Evolutionary conservation across 2,797 vertebrate species (phyloP), one percentile per base, ranked within the genome.

Genomic region (Sylvia borin): DNA sequence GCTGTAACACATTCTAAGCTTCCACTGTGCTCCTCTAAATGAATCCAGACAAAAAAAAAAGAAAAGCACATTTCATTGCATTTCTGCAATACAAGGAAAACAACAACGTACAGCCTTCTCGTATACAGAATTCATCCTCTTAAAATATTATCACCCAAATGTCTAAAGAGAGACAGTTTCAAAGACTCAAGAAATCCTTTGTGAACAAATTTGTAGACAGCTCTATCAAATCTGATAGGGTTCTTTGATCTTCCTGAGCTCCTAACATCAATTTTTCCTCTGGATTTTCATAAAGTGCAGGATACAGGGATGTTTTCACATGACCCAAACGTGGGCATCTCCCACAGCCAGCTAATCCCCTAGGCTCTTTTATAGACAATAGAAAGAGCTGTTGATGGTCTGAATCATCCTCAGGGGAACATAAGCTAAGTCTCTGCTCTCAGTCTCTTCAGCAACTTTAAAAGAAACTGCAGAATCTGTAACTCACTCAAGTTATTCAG

Each of bases 1-100:
- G 54, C 94, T 89, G 65, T 87, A 92, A 95, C 94, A 92, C 75
- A 77, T 83, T 97, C 95, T 96, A 80, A 96, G 92, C 94, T 96
- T 97, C 86, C 90, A 95, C 90, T 95, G 86, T 95, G 88, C 51
- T 94, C 79, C 75, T 64, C 50, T 94, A 93, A 91, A 90, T 36
- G 79, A 74, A 71, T 53, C 60, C 91, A 89, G 87, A 65, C 73
- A 72, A 93, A 86, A 51, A 43, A 42, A 42, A 83, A 87, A 80
- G 48, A 83, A 93, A 96, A 82, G 42, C 11, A 18, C 45, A 48
- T 70, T 95, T 88, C 68, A 66, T 5, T 83, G 85, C 92, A 51
- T 92, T 93, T 93, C 92, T 93, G 88, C 65, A 79, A 76, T 20
- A 62, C 43, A 53, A 80, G 36, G 43, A 14, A 40, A 87, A 76